Conservation (phyloP, 2,797 vertebrate genomes). For the Crax fasciolata region DNA sequence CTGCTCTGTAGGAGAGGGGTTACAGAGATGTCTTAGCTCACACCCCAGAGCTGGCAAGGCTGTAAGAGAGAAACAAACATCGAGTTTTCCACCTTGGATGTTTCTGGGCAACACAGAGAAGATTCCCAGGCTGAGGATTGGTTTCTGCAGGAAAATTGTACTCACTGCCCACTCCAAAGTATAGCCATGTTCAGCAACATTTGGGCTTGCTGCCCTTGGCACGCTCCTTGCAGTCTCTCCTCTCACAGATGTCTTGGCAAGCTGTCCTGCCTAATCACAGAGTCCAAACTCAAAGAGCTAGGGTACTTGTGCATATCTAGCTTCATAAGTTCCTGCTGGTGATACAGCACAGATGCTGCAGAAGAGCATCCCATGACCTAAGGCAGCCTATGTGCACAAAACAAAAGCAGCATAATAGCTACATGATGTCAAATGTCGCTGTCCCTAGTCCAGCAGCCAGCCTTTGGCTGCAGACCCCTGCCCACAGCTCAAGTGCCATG, state of each 20-base stretch:
- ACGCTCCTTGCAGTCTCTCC: not conserved
- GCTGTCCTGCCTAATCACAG: not conserved
- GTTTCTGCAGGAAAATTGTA: not conserved
- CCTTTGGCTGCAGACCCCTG: not conserved
- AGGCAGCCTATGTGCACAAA: accelerated
- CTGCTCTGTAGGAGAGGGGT: not conserved
- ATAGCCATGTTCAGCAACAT: not conserved
- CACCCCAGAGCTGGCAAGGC: not conserved
- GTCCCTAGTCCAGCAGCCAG: not conserved
- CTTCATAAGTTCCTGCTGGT: not conserved
- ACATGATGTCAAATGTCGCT: not conserved
- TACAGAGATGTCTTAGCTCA: not conserved
- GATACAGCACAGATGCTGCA: not conserved
- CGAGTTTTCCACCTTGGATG: not conserved
- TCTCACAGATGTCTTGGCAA: not conserved
- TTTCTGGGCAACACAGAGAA: not conserved
- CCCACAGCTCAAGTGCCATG: not conserved
- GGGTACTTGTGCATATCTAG: accelerated
- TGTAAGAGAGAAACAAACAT: not conserved
- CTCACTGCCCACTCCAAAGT: not conserved
- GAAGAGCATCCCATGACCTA: not conserved
- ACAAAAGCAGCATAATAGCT: not conserved
- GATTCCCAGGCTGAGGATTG: not conserved
- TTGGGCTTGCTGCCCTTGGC: not conserved
- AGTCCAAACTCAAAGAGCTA: not conserved